Percentiles rank a stretch among this genome's conserved stretches.
These are phyloP conservation scores for Erpetoichthys calabaricus DNA, from an alignment of 2,797 vertebrate species.

Conservation along the genomic window DNA sequence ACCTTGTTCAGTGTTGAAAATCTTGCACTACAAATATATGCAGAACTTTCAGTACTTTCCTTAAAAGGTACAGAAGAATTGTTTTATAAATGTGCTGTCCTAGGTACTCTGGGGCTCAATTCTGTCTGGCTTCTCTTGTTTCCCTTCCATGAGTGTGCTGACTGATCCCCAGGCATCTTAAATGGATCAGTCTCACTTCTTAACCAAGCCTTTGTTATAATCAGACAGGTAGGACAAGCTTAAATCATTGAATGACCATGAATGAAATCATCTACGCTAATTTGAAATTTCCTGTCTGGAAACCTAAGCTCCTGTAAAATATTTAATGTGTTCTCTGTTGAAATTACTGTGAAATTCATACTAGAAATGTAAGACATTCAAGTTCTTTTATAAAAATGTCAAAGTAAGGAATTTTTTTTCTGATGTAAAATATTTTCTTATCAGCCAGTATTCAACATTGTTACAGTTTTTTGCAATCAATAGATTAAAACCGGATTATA, in stretches of 20 bases:
- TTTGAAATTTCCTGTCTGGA: constrained; percentile 20
- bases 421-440: too few relatives aligned
- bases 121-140: background rate
- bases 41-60: too few relatives aligned
- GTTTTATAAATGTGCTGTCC: background rate
- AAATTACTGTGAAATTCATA: constrained; percentile 4
- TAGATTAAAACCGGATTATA: too few relatives aligned
- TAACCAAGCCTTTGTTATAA: background rate
- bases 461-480: too few relatives aligned
- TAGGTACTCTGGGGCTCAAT: constrained; percentile 2
- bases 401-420: too few relatives aligned
- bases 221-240: background rate
- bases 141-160: background rate
- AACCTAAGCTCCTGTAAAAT: constrained; percentile 12
- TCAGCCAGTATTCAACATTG: too few relatives aligned
- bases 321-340: background rate
- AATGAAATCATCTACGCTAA: constrained; percentile 14
- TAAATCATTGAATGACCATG: constrained; percentile 1
- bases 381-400: too few relatives aligned
- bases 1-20: too few relatives aligned
- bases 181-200: constrained; percentile 4
- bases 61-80: too few relatives aligned
- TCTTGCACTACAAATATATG: too few relatives aligned
- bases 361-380: background rate
- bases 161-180: background rate